Evolutionary conservation across 2,113 vertebrate genomes (phyloP), one percentile per base, ranked within the genome.

Genomic region (Barnardius zonarius): DNA sequence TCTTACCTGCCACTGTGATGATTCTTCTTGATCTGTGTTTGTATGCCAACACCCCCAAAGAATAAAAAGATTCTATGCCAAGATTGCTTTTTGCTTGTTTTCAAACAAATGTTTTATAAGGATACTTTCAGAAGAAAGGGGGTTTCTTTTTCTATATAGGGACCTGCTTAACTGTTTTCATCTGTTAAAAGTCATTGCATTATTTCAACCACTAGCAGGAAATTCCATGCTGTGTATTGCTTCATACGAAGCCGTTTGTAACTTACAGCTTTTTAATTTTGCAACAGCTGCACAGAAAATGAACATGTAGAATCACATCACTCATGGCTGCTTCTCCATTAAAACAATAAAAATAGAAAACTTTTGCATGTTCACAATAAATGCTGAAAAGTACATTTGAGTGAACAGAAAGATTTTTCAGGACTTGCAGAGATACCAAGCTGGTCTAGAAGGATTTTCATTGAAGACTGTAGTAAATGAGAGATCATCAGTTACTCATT

Each of bases 241-340:
- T 96, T 94, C 92, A 91, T 83, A 82, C 55, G 63, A 91, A 91
- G 70, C 75, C 64, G 93, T 96, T 95, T 92, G 92, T 92, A 95
- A 92, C 68, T 96, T 85, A 94, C 87, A 95, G 85, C 59, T 94
- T 97, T 93, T 96, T 93, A 97, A 95, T 94, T 91, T 90, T 97
- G 94, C 93, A 96, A 80, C 83, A 89, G 93, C 86, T 93, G 59
- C 84, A 87, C 5, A 84, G 90, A 87, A 95, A 91, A 94, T 9
- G 15, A 93, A 95, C 81, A 61, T 82, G 92, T 83, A 84, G 73
- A 82, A 95, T 91, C 85, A 57, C 61, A 96, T 91, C 77, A 89
- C 27, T 96, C 61, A 80, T 41, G 73, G 91, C 70, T 96, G 83
- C 68, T 82, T 94, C 93, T 72, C 62, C 51, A 89, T 85, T 95